phyloP scores from a whole-genome alignment of 2,113 vertebrate species.

The Urocynchramus pylzowi region DNA sequence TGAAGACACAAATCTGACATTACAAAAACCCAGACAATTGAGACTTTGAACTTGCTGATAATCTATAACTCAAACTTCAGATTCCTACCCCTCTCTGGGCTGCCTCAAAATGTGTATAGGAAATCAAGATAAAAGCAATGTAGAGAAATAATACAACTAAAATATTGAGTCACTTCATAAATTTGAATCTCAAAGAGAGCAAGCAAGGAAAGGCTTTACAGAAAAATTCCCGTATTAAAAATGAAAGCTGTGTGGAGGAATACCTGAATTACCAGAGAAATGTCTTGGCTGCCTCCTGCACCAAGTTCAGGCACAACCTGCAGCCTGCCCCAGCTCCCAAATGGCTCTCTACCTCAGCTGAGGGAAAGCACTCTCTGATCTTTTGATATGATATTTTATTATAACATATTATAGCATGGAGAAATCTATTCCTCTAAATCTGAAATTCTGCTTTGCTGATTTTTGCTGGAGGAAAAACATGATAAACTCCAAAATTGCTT shows the following conservation, averaged over 20 bases:
- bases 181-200: background rate
- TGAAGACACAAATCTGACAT: background rate
- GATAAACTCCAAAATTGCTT: background rate
- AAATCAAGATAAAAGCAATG: background rate
- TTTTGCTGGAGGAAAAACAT: background rate
- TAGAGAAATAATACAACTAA: background rate
- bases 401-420: background rate
- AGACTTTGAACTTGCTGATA: background rate
- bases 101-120: background rate
- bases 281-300: background rate
- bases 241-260: background rate
- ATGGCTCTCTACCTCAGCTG: background rate
- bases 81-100: background rate
- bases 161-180: background rate
- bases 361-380: background rate
- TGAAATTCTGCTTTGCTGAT: background rate
- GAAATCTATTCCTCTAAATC: background rate
- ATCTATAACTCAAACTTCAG: background rate
- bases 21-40: background rate
- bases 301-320: background rate
- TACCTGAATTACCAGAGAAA: background rate
- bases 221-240: background rate
- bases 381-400: background rate
- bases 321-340: background rate
- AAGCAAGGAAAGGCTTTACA: background rate